phyloP scores from a whole-genome alignment of 2,888 invertebrate genomes.

The Luperina testacea region DNA sequence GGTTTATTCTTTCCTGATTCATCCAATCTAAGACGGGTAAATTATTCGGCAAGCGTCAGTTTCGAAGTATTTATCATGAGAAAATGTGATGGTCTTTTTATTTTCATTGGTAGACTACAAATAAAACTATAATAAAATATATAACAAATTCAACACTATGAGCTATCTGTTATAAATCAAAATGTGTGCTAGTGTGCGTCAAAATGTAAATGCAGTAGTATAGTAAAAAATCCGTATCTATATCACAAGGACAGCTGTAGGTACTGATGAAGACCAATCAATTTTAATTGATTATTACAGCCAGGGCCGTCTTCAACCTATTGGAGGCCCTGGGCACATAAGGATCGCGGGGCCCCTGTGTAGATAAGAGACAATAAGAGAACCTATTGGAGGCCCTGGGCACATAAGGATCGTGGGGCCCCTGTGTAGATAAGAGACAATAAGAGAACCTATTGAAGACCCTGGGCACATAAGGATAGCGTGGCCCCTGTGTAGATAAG shows the following conservation, averaged over 20 bases:
- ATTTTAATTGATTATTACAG: slow-evolving; percentile 54
- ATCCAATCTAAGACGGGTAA: not conserved
- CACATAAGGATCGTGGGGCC: too few species aligned
- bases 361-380: too few species aligned
- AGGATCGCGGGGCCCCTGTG: too few species aligned
- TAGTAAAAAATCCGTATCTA: slow-evolving; percentile 33
- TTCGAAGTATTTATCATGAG: not conserved
- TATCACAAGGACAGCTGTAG: slow-evolving; percentile 29
- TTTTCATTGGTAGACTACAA: not conserved
- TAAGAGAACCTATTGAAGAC: too few species aligned
- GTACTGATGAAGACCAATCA: slow-evolving; percentile 50
- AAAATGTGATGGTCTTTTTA: not conserved
- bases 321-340: too few species aligned
- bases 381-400: too few species aligned
- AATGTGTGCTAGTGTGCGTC: not conserved
- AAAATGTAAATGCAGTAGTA: slow-evolving; percentile 25
- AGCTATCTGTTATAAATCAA: not conserved
- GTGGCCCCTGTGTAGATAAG: too few species aligned
- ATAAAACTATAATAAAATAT: not conserved
- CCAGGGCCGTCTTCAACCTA: too few species aligned
- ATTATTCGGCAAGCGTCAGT: not conserved
- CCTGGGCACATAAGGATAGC: too few species aligned
- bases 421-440: too few species aligned
- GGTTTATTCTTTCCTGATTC: not conserved
- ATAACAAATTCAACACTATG: not conserved